phyloP scores from a whole-genome alignment of 30 jellyfish, hydroid and myxozoan species.

The Aurelia sp. region DNA sequence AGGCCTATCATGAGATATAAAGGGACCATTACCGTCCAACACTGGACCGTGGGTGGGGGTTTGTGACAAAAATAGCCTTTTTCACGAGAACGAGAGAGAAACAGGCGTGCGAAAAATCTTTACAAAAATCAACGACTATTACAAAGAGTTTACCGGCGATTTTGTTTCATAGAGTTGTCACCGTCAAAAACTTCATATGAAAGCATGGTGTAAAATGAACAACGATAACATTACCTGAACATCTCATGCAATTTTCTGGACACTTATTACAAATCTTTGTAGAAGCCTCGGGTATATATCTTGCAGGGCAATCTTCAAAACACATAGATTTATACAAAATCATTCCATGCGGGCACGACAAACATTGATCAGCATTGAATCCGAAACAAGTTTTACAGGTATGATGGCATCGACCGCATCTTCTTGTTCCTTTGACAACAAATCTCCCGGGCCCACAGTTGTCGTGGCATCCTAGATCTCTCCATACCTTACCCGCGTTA shows the following conservation, averaged over 20 bases:
- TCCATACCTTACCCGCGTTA: conserved; percentile 68
- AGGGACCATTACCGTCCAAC: too few relatives aligned
- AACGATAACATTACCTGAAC: conserved; percentile 49
- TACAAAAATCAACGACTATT: too few relatives aligned
- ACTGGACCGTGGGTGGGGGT: too few relatives aligned
- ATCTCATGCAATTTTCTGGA: conserved; percentile 58
- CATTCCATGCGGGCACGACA: conserved; percentile 60
- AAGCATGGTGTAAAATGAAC: background rate
- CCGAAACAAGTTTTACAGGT: conserved; percentile 74
- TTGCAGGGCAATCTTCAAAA: conserved; percentile 70
- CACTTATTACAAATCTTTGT: conserved; percentile 58
- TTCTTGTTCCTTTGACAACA: conserved; percentile 48
- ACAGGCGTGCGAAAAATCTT: too few relatives aligned
- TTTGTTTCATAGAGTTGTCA: too few relatives aligned
- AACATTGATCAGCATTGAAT: conserved; percentile 70
- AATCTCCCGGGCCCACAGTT: conserved; percentile 67
- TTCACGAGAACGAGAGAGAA: too few relatives aligned
- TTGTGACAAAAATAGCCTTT: too few relatives aligned
- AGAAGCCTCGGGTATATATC: conserved; percentile 56
- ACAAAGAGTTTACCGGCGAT: too few relatives aligned
- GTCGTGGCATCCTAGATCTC: conserved; percentile 66
- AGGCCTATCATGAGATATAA: too few relatives aligned
- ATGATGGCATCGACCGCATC: conserved; percentile 60
- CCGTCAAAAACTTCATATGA: too few relatives aligned
- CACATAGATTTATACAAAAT: conserved; percentile 57